These are phyloP conservation scores for Heliconius cydno DNA, from an alignment of 2,888 invertebrate species.

Conservation along the genomic window DNA sequence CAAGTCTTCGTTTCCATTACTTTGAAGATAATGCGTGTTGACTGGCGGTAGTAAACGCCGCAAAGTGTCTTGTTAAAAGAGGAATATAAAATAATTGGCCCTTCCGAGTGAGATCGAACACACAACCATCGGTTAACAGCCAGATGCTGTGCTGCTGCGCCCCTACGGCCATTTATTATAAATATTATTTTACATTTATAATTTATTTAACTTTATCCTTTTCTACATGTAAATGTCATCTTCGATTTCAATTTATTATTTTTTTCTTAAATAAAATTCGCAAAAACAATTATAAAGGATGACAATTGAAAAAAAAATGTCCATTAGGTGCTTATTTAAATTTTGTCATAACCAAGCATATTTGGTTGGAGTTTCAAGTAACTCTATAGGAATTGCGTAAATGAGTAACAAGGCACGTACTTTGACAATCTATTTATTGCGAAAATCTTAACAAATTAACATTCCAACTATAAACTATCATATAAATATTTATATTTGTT, in stretches of 20 bases:
- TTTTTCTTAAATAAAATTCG: too few species aligned
- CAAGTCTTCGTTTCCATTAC: not conserved
- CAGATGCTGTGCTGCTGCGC: not conserved
- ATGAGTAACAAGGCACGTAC: conserved; percentile 35
- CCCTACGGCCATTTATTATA: too few species aligned
- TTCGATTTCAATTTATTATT: too few species aligned
- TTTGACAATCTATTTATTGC: conserved; percentile 58
- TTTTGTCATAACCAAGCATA: conserved; percentile 11
- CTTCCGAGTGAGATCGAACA: too few species aligned
- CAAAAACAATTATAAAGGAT: too few species aligned
- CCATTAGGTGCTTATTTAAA: not conserved
- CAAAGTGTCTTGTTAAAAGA: not conserved
- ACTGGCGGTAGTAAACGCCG: not conserved
- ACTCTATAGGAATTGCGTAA: conserved; percentile 26
- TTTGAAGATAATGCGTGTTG: not conserved
- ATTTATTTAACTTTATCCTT: too few species aligned
- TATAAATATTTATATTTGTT: conserved; percentile 57
- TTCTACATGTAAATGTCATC: too few species aligned
- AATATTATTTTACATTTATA: too few species aligned
- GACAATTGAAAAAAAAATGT: too few species aligned
- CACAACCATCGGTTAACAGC: not conserved
- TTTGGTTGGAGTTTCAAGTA: conserved; percentile 11
- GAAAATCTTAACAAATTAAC: conserved; percentile 63
- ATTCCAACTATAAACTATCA: conserved; percentile 58
- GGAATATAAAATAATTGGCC: too few species aligned